Evolutionary conservation across 2,888 invertebrate species (phyloP).

Genomic region (Phlogophora meticulosa): DNA sequence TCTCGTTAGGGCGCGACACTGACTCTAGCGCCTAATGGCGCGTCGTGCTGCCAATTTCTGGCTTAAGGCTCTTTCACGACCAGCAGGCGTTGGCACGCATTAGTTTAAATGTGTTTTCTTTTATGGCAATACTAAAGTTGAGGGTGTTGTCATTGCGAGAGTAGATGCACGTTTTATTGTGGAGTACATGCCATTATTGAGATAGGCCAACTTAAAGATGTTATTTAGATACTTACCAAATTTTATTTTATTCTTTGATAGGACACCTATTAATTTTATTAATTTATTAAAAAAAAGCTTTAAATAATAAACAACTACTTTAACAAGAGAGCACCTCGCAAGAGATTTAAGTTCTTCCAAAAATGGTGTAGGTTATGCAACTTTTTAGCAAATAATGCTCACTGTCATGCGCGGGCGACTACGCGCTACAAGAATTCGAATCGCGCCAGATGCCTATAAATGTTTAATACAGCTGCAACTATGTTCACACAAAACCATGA

Average conservation of each 20-base stretch:
- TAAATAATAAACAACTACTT: not conserved
- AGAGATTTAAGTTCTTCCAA: not conserved
- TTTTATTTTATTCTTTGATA: no score
- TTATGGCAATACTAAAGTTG: slow-evolving; percentile 59
- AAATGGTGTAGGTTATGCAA: slow-evolving; percentile 26
- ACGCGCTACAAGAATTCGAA: slow-evolving; percentile 23
- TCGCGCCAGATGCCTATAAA: slow-evolving; percentile 37
- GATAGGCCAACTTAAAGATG: not conserved
- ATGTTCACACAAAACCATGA: slow-evolving; percentile 49
- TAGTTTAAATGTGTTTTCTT: slow-evolving; percentile 67
- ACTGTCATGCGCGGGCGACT: not conserved
- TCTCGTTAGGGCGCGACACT: slow-evolving; percentile 69
- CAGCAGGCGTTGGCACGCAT: slow-evolving; percentile 64
- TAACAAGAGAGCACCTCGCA: not conserved
- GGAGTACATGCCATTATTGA: not conserved
- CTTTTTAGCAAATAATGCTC: slow-evolving; percentile 21
- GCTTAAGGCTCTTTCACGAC: slow-evolving; percentile 67
- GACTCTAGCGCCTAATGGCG: slow-evolving; percentile 64
- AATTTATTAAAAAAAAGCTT: not conserved
- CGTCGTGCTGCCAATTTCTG: slow-evolving; percentile 68
- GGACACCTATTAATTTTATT: no score
- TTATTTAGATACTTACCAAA: not conserved
- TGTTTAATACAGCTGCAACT: slow-evolving; percentile 37
- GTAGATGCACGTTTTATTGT: slow-evolving; percentile 40
- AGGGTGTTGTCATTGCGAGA: slow-evolving; percentile 38